These are phyloP conservation scores for Sarcoramphus papa DNA, from an alignment of 2,797 vertebrate species.

Conservation along the genomic window DNA sequence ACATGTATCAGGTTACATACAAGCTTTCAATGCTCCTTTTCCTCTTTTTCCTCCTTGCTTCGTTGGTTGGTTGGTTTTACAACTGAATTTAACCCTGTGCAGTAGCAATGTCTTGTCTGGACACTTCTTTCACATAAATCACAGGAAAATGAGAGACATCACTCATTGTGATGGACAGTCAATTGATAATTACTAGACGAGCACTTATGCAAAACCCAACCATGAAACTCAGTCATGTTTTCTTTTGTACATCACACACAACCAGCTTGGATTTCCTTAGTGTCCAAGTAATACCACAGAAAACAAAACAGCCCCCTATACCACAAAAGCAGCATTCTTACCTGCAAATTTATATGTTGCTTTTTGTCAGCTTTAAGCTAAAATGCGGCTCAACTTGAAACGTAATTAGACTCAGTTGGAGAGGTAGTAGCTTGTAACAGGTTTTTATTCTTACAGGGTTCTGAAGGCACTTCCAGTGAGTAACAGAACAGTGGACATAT, in stretches of 20 bases:
- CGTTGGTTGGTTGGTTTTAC: background rate
- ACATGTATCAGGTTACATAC: background rate
- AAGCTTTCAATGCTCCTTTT: background rate
- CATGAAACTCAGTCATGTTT: background rate
- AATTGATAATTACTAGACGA: background rate
- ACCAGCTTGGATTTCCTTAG: background rate
- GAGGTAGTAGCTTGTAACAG: background rate
- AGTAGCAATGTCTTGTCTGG: background rate
- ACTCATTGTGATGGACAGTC: background rate
- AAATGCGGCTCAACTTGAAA: background rate
- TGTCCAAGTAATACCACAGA: background rate
- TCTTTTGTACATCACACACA: background rate
- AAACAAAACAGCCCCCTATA: background rate
- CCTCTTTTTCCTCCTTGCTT: background rate
- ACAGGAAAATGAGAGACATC: background rate
- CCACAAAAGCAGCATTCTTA: background rate
- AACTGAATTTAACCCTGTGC: background rate
- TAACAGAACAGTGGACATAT: background rate
- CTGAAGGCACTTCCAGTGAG: conserved; percentile 26
- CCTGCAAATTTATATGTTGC: background rate
- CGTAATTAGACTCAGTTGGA: conserved; percentile 20
- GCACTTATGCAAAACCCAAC: background rate
- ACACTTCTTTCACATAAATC: background rate
- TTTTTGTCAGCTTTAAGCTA: background rate
- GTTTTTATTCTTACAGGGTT: conserved; percentile 42